Base-by-base conservation (phyloP, 2,888 invertebrate species). In the Dendrolimus pini region DNA sequence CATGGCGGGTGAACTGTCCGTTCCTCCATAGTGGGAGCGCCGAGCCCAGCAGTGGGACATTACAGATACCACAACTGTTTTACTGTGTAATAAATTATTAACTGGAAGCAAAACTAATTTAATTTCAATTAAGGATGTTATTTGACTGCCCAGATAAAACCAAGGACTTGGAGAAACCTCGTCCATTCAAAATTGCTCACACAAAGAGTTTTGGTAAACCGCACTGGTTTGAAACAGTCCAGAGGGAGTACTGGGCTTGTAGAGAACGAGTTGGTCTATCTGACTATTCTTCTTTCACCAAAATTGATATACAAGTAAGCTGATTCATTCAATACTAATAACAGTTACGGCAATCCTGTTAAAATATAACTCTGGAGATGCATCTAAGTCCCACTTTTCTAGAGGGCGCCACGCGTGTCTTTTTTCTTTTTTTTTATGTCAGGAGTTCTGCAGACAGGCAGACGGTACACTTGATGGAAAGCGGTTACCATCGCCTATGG, bases 251-350 rank as follows among this genome's bases (percentile, higher is more conserved):
- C 83, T 95, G 95, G 77, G 97, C 97, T 0, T 99, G 99, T 74
- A 92, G 99, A 58, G 98, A 99, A 83, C 93, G 95, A 2, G 95
- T 99, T 58, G 98, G 98, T 13, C 89, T 99, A 1, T 95, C 98
- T 58, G 99, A 99, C 85, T 99, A 99, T 91, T 98, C 98, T 1
- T 98, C 98, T 0, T 99, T 99, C 82, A 97, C 98, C 10, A 99
- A 99, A 91, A 94, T 98, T 62, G 99, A 99, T 85, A 85, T 99
- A 61, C 96, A 96, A 95, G 97, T 97, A 83, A 78, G 79, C 70
- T 9, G 7, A 47, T 9, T 7, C 14, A 7, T 8, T 55, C 13
- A 14, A 54, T 9, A n/a, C n/a, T 8, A 13, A 30, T 9, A 7
- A 9, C 54, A 1, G 0, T 30, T 30, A 30, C 30, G 30, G 30